Base-by-base conservation (phyloP, 2,888 invertebrate species). In the Omphaloscelis lunosa region DNA sequence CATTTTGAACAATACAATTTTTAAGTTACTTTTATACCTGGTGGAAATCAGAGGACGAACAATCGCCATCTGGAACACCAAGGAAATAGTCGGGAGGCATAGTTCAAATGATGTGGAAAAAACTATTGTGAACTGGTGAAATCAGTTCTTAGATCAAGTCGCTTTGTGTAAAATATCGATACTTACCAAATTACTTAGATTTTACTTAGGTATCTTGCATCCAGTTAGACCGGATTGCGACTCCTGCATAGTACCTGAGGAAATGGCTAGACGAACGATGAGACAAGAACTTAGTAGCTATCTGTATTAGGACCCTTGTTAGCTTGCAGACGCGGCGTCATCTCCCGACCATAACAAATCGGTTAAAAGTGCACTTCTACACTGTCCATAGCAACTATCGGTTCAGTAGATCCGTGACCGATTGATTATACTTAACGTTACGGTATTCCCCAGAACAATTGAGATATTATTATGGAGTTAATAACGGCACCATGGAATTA, bases 361-460 rank as follows among this genome's bases (percentile, higher is more conserved):
- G 45, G 29, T 74, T 45, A 17, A 3, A 11, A 6, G 11, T 51
- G 27, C 59, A 59, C 61, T 23, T 45, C 39, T 39, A 41, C 51
- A 34, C 15, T 39, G 27, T 9, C 9, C 9, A 41, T 6, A 27
- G 27, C 34, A 34, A 59, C n/a, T 0, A 61, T 62, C 51, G 70
- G 34, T 77, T 45, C 61, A 67, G 51, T 39, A 62, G 39, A 51
- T 48, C 71, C 78, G 63, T 48, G 72, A 45, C 59, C 69, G 70
- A 83, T 79, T 71, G 70, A 83, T 79, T 71, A 61, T 23, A 45
- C 45, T 29, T 20, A 45, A 53, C 34, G 41, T 72, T 73, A 51
- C 70, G 87, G 87, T 75, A 62, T 73, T 79, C 56, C 65, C 45
- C 70, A 75, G 72, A 56, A 70, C 29, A 68, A 67, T 56, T 27